Evolutionary conservation across 1,140 invertebrate species (phyloP), one percentile per base, ranked within the genome.

Genomic region (Drosophila hydei): DNA sequence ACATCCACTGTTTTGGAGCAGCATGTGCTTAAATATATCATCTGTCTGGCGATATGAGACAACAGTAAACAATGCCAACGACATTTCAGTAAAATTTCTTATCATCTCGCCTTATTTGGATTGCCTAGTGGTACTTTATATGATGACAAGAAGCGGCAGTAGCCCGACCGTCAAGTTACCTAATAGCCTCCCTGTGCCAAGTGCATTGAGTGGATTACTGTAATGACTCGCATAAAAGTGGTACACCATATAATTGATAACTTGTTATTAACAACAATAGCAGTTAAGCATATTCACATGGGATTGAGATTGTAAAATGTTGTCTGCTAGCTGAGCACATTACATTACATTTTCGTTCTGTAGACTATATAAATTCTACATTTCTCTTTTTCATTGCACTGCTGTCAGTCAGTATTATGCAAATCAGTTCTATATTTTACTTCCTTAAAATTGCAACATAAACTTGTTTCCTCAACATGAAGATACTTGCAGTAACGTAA

Each of bases 111-210:
- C 12, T 21, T 42, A 27, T 43, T 18, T 52, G 48, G 9, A 18
- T 23, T 72, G 38, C 30, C 18, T 67, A 67, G 52, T 65, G 45
- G 42, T 14, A 54, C 23, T 33, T 63, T 50, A 55, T 58, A 30
- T 50, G 61, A 58, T 65, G 52, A 18, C 45, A 27, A 33, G 16
- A 18, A 40, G 23, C 12, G 23, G 27, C 42, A 55, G 33, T 21
- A 55, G 65, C 23, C 9, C 16, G 43, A 25, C 8, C 11, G 27
- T 30, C 30, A 27, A 14, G 23, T 65, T 65, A 58, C 43, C 40
- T 11, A 60, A 67, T 21, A 36, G 19, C 2, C 19, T 23, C 19
- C n/a, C 21, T 40, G 9, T 23, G 12, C 16, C 5, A 56, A 43
- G 21, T n/a, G 21, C 19, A 19, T 23, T 54, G 19, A 43, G 21